Percentiles rank a stretch among this genome's conserved stretches.
These are phyloP conservation scores for Odontomachus brunneus DNA, from an alignment of 1,140 invertebrate genomes.

Conservation along the genomic window DNA sequence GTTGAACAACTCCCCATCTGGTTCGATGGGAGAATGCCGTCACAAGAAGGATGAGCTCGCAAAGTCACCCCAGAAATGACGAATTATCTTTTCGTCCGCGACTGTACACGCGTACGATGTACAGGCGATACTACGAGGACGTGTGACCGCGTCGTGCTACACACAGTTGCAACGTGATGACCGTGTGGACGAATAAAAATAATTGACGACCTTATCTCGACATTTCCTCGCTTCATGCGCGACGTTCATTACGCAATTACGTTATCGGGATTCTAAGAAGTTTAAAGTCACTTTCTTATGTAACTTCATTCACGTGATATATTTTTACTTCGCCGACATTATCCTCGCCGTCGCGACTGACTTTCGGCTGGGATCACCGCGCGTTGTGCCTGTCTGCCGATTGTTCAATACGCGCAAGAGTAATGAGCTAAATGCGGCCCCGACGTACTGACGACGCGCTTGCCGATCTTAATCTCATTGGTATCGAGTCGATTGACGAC, in stretches of 20 bases:
- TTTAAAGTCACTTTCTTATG: constrained; percentile 1
- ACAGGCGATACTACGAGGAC: no score
- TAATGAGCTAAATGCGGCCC: background rate
- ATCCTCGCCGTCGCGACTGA: no score
- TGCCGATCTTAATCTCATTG: background rate
- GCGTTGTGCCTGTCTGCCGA: no score
- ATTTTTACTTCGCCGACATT: constrained; percentile 20
- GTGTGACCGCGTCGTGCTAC: background rate
- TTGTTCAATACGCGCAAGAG: background rate
- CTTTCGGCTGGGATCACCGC: no score
- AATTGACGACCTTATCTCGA: constrained; percentile 41
- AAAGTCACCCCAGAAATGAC: no score
- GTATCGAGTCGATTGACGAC: background rate
- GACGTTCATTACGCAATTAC: constrained; percentile 28
- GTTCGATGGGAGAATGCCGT: no score
- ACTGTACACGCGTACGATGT: no score
- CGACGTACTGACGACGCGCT: background rate
- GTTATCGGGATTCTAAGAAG: constrained; percentile 37
- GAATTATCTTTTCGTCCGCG: no score
- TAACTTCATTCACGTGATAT: constrained; percentile 29
- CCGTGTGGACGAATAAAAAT: constrained; percentile 17
- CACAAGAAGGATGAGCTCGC: no score
- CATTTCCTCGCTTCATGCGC: constrained; percentile 32
- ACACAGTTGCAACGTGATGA: constrained; percentile 29
- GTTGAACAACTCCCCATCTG: no score